Evolutionary conservation across 2,888 invertebrate species (phyloP).

Genomic region (Drosophila leonis): DNA sequence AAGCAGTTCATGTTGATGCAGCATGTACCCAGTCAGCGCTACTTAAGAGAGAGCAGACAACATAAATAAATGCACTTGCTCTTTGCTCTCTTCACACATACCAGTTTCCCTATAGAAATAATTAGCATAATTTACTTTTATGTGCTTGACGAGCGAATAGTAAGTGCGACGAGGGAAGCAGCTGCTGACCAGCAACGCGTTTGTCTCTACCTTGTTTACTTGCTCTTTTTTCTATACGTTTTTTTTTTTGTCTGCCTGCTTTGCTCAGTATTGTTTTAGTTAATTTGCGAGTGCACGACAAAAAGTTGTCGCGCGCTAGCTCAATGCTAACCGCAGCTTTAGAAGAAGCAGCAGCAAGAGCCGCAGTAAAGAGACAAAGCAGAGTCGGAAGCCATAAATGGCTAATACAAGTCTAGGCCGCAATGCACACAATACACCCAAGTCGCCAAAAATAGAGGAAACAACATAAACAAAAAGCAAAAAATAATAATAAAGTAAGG

Average conservation of each 20-base stretch:
- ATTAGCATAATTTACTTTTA: conserved; percentile 71
- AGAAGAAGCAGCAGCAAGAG: conserved; percentile 2
- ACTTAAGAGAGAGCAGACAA: conserved; percentile 6
- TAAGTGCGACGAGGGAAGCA: conserved; percentile 1
- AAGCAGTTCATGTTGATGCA: conserved; percentile 20
- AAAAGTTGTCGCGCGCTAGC: conserved; percentile 52
- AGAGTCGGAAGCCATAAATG: conserved; percentile 76
- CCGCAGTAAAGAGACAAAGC: conserved; percentile 6
- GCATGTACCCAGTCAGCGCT: conserved; percentile 19
- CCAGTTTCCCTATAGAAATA: conserved; percentile 60
- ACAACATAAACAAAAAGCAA: conserved; percentile 15
- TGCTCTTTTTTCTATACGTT: conserved; percentile 12
- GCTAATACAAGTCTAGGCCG: conserved; percentile 76
- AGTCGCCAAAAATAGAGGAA: conserved; percentile 60
- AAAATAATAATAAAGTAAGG: conserved; percentile 11
- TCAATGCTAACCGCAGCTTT: conserved; percentile 71
- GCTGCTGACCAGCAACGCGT: conserved; percentile 62
- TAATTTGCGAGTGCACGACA: conserved; percentile 66
- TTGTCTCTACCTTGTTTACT: conserved; percentile 27
- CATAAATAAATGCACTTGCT: conserved; percentile 5
- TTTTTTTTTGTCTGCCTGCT: conserved; percentile 8
- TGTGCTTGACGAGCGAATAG: conserved; percentile 22
- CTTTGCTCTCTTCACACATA: conserved; percentile 26
- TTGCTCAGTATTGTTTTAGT: conserved; percentile 59
- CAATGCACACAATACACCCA: conserved; percentile 36